phyloP scores from a whole-genome alignment of 2,888 invertebrate species.

The Clistopyga incitator region DNA sequence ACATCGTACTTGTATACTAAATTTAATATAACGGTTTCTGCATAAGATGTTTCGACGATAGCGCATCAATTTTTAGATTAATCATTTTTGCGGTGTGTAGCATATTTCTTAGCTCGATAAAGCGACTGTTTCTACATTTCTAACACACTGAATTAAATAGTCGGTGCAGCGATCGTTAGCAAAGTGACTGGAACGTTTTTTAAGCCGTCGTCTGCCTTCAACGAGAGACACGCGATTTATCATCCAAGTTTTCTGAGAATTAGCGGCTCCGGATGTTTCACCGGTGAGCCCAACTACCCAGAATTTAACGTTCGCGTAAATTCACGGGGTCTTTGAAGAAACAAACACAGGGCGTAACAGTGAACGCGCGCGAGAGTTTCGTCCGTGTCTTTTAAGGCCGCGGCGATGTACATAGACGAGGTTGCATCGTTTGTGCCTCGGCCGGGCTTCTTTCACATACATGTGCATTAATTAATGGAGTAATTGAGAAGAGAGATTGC shows the following conservation, averaged over 20 bases:
- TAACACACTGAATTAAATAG: neutral
- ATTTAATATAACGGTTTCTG: no score
- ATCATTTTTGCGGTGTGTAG: neutral
- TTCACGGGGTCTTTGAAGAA: slow-evolving; percentile 69
- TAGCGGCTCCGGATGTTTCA: slow-evolving; percentile 57
- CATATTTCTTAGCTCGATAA: neutral
- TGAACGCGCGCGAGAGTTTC: slow-evolving; percentile 63
- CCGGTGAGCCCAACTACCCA: slow-evolving; percentile 48
- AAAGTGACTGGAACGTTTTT: slow-evolving; percentile 3
- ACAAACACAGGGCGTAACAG: slow-evolving; percentile 62
- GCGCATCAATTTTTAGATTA: no score
- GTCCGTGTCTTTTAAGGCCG: slow-evolving; percentile 66
- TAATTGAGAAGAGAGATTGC: neutral
- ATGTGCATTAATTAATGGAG: slow-evolving; percentile 15
- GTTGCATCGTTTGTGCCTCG: slow-evolving; percentile 1
- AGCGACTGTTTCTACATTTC: slow-evolving; percentile 21
- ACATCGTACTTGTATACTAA: no score
- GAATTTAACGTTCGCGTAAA: slow-evolving; percentile 62
- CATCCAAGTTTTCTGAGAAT: slow-evolving; percentile 59
- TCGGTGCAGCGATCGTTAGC: neutral
- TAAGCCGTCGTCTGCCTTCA: slow-evolving; percentile 3
- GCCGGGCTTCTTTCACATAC: neutral
- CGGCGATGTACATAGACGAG: slow-evolving; percentile 39
- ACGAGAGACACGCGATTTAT: slow-evolving; percentile 65
- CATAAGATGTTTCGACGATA: no score